A percentile compares a stretch with the other conserved stretches of the same genome.
These are phyloP conservation scores for Uloborus plumipes DNA, from an alignment of 2,888 invertebrate species.

Conservation along the genomic window DNA sequence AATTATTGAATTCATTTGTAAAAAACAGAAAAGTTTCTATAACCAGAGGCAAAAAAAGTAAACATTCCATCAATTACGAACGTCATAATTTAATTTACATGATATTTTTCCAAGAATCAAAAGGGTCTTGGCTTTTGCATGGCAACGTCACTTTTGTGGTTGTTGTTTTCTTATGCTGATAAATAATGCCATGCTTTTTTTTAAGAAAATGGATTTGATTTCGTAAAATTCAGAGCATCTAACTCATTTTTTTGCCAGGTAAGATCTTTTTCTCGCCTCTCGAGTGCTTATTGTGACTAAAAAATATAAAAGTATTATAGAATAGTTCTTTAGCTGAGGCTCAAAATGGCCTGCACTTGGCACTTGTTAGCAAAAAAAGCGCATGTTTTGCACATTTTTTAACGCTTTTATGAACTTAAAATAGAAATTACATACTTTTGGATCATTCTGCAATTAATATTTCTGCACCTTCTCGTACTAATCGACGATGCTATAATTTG, in stretches of 20 bases:
- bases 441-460: background rate
- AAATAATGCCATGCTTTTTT: constrained; percentile 46
- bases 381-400: background rate
- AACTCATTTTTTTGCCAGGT: background rate
- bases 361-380: constrained; percentile 26
- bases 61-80: too few species aligned
- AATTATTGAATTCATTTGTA: too few species aligned
- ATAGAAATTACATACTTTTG: background rate
- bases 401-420: background rate
- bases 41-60: too few species aligned
- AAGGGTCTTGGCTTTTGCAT: constrained; percentile 45
- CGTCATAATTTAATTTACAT: constrained; percentile 23
- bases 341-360: constrained; percentile 34
- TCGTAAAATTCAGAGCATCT: background rate
- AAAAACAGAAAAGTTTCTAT: too few species aligned
- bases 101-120: constrained; percentile 55
- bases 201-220: constrained; percentile 6
- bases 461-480: background rate
- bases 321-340: background rate
- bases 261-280: background rate
- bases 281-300: background rate
- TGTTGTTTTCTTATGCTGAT: constrained; percentile 59
- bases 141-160: constrained; percentile 57
- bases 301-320: background rate
- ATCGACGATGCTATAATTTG: background rate